Base-by-base conservation (phyloP, 2,888 invertebrate genomes). In the Metacarcinus magister region DNA sequence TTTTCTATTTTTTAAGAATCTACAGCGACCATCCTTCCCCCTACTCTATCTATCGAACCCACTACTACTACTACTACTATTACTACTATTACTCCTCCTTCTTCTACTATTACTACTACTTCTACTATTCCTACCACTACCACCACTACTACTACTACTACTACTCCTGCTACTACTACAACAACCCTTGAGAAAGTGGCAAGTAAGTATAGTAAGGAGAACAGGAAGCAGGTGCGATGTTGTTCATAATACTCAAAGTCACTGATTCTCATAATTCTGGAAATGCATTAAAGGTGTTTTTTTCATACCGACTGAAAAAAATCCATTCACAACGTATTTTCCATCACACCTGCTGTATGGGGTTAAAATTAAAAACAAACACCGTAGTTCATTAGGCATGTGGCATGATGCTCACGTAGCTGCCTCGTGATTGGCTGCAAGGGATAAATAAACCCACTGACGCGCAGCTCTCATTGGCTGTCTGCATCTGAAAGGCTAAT, bases 181-280 rank as follows among this genome's bases (percentile, higher is more conserved):
- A n/a, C 75, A 3, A 13, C 75, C 67, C 75, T 93, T 43, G 75
- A 93, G 93, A 67, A 32, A 43, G 67, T 43, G 23, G 23, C 93
- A 93, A 93, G 93, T 93, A 93, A 93, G 93, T 93, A 75, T 28
- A 43, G 2, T 7, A 19, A 82, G 82, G 13, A 13, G 13, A 28
- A 4, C 19, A 16, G 19, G 13, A 32, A 32, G 32, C 32, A 82
- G 82, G 82, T 32, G 82, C 32, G 82, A 82, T 82, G 82, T 54
- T 16, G 54, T n/a, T 23, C 67, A 16, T 67, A 7, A n/a, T 2
- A 67, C 23, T 67, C 4, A 23, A 67, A n/a, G n/a, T n/a, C 2
- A 4, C 16, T n/a, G 7, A 67, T 0, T n/a, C 67, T 67, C 67
- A 67, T 19, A 67, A 67, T 7, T 67, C 67, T 3, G 67, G 23